Evolutionary conservation across 1,140 invertebrate species (phyloP).

Genomic region (Drepana arcuata): DNA sequence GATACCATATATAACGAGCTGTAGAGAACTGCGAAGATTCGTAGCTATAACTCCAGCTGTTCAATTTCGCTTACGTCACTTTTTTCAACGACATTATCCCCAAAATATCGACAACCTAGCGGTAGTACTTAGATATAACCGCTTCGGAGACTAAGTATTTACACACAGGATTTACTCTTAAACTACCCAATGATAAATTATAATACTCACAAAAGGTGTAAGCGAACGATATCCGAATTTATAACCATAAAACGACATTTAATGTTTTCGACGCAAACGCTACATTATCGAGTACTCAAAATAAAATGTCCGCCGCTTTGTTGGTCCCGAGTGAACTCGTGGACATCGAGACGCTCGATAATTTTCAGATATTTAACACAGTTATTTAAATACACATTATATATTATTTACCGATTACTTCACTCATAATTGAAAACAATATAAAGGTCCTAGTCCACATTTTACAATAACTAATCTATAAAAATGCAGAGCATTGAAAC

Average conservation of each 20-base stretch:
- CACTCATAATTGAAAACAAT: conserved; percentile 52
- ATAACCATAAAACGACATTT: conserved; percentile 69
- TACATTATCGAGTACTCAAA: conserved; percentile 73
- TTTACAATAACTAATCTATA: conserved; percentile 48
- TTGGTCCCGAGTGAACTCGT: conserved; percentile 71
- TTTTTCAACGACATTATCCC: conserved; percentile 53
- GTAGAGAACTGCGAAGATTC: conserved; percentile 37
- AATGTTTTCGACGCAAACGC: conserved; percentile 70
- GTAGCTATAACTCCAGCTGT: conserved; percentile 29
- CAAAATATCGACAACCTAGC: conserved; percentile 61
- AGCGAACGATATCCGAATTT: conserved; percentile 65
- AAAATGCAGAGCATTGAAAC: conserved; percentile 58
- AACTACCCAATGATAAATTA: conserved; percentile 31
- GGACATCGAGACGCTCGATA: conserved; percentile 67
- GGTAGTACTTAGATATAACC: conserved; percentile 53
- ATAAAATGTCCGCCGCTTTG: conserved; percentile 74
- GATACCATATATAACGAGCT: conserved; percentile 47
- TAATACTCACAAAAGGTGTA: conserved; percentile 70
- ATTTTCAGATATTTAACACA: conserved; percentile 51
- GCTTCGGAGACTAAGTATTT: conserved; percentile 36
- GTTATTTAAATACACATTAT: conserved; percentile 53
- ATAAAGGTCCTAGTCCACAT: conserved; percentile 55
- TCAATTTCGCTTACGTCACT: conserved; percentile 58
- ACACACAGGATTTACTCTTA: conserved; percentile 29
- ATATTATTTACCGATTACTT: conserved; percentile 50